phyloP scores from a whole-genome alignment of 2,113 vertebrate species.

The Polypterus bichir region DNA sequence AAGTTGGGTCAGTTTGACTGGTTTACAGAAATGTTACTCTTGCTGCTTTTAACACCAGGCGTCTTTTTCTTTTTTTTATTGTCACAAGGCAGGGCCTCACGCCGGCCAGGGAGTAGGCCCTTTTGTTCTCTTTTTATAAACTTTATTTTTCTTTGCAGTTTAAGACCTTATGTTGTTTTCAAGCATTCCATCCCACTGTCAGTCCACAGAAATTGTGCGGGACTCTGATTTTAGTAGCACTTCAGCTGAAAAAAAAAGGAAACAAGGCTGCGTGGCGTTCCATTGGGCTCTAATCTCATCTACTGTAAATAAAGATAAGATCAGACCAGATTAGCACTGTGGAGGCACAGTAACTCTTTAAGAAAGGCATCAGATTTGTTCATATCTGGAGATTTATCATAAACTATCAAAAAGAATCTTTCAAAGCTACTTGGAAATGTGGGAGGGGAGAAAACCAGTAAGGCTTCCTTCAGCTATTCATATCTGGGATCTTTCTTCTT shows the following conservation, averaged over 20 bases:
- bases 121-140: background rate
- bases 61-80: no score
- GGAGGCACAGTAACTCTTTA: constrained; percentile 30
- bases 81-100: no score
- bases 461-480: constrained; percentile 46
- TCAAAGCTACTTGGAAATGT: constrained; percentile 45
- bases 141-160: constrained; percentile 15
- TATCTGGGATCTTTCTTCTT: constrained; percentile 32
- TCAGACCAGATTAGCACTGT: constrained; percentile 33
- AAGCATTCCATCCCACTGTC: constrained; percentile 15
- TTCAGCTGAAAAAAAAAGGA: no score
- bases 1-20: constrained; percentile 43
- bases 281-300: constrained; percentile 33
- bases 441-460: constrained; percentile 40
- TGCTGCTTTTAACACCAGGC: constrained; percentile 10
- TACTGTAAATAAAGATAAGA: constrained; percentile 46
- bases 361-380: constrained; percentile 36
- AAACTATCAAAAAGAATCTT: constrained; percentile 47
- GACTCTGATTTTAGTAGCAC: background rate
- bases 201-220: constrained; percentile 10
- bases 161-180: constrained; percentile 12
- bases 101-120: no score
- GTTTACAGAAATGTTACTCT: constrained; percentile 30
- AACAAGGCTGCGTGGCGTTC: no score
- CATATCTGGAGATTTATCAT: constrained; percentile 51